Base-by-base conservation (phyloP, 2,888 invertebrate species). In the Apantesis nais region DNA sequence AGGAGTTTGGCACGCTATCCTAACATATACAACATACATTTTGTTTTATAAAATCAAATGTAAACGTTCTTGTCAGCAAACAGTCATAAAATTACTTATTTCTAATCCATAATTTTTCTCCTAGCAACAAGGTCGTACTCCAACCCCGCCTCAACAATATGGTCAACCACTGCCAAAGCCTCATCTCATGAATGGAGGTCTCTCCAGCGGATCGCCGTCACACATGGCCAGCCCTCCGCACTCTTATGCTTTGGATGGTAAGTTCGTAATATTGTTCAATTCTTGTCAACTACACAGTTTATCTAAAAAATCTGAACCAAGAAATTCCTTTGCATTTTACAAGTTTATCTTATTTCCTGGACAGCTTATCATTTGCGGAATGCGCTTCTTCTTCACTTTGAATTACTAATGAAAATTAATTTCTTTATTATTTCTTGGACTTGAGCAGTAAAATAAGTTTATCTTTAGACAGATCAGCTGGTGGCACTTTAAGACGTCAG, bases 71-170 rank as follows among this genome's bases (percentile, higher is more conserved):
- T 4, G 16, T 41, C 34, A 34, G 60, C 19, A 31, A 12, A 62
- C 22, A n/a, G 37, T n/a, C n/a, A 39, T 63, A 9, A 29, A 44
- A 64, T 31, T 11, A 44, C 25, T 48, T 44, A 34, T 22, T n/a
- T 25, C 29, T 14, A 37, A 52, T 41, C 25, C 8, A 3, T 25
- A 0, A 16, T 48, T 1, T 34, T 52, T 58, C 7, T 39, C 31
- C 0, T 79, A 92, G 89, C 93, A 94, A 85, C 84, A 89, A 14
- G 94, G 94, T 0, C 89, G 95, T 0, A 94, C 95, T 0, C 94
- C 95, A 0, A 94, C 95, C 0, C 95, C 95, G 0, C 94, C 95
- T 0, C 92, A 92, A 76, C 94, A 93, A 80, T 94, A 94, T 81
- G 88, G 88, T 0, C 84, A 83, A 66, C 86, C 89, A 0, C 71